A percentile compares a stretch with the other conserved stretches of the same genome.
Evolutionary conservation across 1,140 invertebrate genomes (phyloP).

Genomic region (Trichonephila clavipes): DNA sequence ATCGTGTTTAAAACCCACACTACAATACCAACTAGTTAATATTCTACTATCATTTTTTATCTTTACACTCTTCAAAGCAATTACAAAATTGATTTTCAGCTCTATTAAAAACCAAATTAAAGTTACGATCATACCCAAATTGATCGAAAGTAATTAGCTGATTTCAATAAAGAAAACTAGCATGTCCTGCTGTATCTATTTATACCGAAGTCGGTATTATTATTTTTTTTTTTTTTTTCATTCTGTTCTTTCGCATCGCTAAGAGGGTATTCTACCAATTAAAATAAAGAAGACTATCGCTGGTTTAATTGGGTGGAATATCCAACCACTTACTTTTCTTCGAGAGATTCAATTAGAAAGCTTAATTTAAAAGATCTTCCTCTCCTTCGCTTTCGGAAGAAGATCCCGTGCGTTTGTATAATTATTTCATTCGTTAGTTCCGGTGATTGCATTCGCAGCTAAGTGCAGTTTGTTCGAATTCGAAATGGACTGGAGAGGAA

Average conservation of each 20-base stretch:
- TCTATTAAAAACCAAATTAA: neutral
- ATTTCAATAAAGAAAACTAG: neutral
- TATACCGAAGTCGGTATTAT: neutral
- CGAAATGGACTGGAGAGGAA: neutral
- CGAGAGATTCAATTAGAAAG: conserved; percentile 41
- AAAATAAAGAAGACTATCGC: conserved; percentile 38
- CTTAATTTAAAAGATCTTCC: conserved; percentile 34
- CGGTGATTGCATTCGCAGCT: neutral
- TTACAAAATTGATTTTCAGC: conserved; percentile 11
- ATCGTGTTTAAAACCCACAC: too few relatives aligned
- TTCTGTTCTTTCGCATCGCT: neutral
- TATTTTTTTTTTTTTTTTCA: neutral
- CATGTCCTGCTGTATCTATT: neutral
- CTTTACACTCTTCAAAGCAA: neutral
- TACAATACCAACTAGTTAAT: too few relatives aligned
- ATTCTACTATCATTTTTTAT: neutral
- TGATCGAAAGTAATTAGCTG: conserved; percentile 37
- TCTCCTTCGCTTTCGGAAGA: neutral
- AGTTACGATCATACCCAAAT: neutral
- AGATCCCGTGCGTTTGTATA: neutral
- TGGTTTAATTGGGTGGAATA: conserved; percentile 46
- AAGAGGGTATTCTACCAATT: conserved; percentile 44
- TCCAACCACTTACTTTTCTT: conserved; percentile 31
- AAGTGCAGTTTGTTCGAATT: conserved; percentile 16
- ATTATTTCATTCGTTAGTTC: conserved; percentile 51